phyloP scores from a whole-genome alignment of 2,888 invertebrate genomes.

The Adineta ricciae region DNA sequence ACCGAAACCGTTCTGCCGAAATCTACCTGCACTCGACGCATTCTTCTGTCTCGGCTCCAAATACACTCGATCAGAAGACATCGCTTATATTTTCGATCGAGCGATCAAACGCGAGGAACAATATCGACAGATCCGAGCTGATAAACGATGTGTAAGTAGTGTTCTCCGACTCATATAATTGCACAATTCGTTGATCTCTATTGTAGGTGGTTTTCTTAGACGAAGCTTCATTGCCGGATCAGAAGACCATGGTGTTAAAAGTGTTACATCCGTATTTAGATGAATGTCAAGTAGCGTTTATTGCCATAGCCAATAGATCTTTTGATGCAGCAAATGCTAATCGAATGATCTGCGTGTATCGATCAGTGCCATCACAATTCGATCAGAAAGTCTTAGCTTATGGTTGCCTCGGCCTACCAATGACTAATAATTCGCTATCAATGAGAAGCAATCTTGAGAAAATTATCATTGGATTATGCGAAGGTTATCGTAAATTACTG shows the following conservation, averaged over 20 bases:
- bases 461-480: background rate
- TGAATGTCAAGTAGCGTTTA: background rate
- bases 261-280: constrained; percentile 16
- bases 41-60: background rate
- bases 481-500: background rate
- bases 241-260: background rate
- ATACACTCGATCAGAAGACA: constrained; percentile 2
- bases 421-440: background rate
- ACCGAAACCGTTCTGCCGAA: background rate
- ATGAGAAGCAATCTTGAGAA: background rate
- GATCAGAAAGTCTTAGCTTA: background rate
- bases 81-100: background rate
- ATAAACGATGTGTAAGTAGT: background rate
- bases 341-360: constrained; percentile 1
- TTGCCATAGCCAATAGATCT: background rate
- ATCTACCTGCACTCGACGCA: background rate
- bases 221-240: background rate
- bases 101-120: constrained; percentile 1
- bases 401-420: background rate
- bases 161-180: no score
- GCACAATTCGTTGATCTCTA: no score
- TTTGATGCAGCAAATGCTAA: background rate
- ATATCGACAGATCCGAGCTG: background rate
- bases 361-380: background rate
- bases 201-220: background rate